Conservation (phyloP, 2,888 invertebrate genomes). For the Lapara coniferarum region DNA sequence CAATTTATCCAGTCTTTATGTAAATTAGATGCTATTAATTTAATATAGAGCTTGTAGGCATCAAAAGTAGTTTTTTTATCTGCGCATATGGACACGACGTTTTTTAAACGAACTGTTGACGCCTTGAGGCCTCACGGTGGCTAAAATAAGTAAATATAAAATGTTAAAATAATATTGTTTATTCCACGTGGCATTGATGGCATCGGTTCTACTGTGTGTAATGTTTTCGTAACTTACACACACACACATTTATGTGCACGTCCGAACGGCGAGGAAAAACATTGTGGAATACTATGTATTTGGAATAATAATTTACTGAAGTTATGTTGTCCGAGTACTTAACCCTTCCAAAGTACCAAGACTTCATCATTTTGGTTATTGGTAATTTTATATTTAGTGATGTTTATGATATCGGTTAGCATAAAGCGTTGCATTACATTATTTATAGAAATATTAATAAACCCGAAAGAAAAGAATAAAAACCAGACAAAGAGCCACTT, state of each 20-base stretch:
- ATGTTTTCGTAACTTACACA: slow-evolving; percentile 11
- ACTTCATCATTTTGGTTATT: not conserved
- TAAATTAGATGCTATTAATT: no score
- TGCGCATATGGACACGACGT: no score
- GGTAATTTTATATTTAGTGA: no score
- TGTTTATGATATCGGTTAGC: no score
- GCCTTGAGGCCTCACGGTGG: no score
- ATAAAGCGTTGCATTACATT: not conserved
- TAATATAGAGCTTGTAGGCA: no score
- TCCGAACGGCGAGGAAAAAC: not conserved
- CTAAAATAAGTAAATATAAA: not conserved
- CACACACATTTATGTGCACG: not conserved
- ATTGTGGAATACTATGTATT: slow-evolving; percentile 16
- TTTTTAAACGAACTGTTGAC: no score
- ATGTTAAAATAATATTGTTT: not conserved
- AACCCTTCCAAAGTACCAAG: not conserved
- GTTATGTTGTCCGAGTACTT: not conserved
- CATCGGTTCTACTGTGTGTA: slow-evolving; percentile 11
- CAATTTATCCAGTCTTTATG: no score
- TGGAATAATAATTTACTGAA: slow-evolving; percentile 1
- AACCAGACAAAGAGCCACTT: no score
- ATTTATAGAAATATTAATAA: not conserved
- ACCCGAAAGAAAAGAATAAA: no score
- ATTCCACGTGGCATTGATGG: not conserved
- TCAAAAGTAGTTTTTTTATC: no score